Conservation (phyloP, 2,888 invertebrate genomes). For the Gortyna flavago region DNA sequence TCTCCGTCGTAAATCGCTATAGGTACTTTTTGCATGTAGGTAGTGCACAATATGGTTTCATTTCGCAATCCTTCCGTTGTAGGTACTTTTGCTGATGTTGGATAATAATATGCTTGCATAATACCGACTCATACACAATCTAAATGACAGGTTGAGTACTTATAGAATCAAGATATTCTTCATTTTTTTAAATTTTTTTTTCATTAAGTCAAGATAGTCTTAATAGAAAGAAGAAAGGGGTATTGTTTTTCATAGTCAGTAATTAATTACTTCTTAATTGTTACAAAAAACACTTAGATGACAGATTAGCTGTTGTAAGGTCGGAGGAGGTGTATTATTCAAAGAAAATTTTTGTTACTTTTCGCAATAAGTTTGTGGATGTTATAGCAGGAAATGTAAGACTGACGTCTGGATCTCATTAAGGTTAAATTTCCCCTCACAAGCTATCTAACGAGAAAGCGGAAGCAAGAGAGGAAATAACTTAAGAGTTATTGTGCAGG, state of each 20-base stretch:
- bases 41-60: conserved; percentile 5
- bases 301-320: too few relatives aligned
- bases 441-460: background rate
- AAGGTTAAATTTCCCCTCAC: conserved; percentile 6
- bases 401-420: background rate
- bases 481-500: background rate
- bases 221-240: background rate
- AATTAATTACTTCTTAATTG: background rate
- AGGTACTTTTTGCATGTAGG: conserved; percentile 1
- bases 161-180: conserved; percentile 16
- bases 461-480: conserved; percentile 20
- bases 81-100: conserved; percentile 25
- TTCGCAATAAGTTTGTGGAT: background rate
- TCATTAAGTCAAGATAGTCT: too few relatives aligned
- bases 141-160: conserved; percentile 21
- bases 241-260: background rate
- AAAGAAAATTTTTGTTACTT: background rate
- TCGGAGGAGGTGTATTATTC: too few relatives aligned
- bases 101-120: conserved; percentile 46
- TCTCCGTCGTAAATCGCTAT: conserved; percentile 14
- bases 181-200: too few relatives aligned
- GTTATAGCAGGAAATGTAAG: background rate
- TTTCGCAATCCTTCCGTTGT: conserved; percentile 39
- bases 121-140: conserved; percentile 12
- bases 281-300: background rate